Evolutionary conservation across 2,888 invertebrate species (phyloP).

Genomic region (Aromia moschata): DNA sequence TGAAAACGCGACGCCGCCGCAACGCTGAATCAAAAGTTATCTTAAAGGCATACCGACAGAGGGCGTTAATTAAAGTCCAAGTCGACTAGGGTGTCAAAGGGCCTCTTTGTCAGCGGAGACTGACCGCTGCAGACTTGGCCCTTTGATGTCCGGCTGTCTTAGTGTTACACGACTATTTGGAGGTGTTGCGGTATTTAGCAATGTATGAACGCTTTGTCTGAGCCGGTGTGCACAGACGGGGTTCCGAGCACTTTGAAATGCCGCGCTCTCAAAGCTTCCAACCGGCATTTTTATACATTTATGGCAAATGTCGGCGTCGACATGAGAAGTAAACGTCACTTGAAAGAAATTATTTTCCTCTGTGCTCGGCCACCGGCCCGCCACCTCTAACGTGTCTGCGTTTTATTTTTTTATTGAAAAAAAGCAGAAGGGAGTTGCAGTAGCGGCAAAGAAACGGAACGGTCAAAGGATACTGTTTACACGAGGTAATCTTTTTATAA

Average conservation of each 20-base stretch:
- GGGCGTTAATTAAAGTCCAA: constrained; percentile 62
- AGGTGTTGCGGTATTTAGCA: constrained; percentile 63
- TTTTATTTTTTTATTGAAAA: too few species aligned
- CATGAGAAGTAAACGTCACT: constrained; percentile 48
- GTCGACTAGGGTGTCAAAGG: constrained; percentile 63
- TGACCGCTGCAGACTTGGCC: constrained; percentile 58
- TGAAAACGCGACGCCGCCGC: constrained; percentile 32
- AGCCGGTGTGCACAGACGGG: constrained; percentile 35
- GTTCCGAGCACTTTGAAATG: constrained; percentile 28
- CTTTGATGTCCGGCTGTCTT: constrained; percentile 62
- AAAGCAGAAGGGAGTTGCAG: too few species aligned
- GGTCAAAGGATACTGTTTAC: too few species aligned
- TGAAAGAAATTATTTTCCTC: constrained; percentile 47
- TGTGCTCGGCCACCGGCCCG: constrained; percentile 2
- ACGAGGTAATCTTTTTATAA: too few species aligned
- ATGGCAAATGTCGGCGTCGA: constrained; percentile 24
- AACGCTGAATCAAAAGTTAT: constrained; percentile 52
- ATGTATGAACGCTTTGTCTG: constrained; percentile 58
- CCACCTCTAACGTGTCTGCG: not conserved
- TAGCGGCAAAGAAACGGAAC: too few species aligned
- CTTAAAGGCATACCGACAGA: constrained; percentile 59
- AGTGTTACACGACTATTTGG: constrained; percentile 62
- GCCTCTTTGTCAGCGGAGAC: constrained; percentile 59
- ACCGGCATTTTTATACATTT: constrained; percentile 32
- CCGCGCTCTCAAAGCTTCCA: constrained; percentile 35